Conservation (phyloP, 2,888 invertebrate genomes). For the Chorisops tibialis region DNA sequence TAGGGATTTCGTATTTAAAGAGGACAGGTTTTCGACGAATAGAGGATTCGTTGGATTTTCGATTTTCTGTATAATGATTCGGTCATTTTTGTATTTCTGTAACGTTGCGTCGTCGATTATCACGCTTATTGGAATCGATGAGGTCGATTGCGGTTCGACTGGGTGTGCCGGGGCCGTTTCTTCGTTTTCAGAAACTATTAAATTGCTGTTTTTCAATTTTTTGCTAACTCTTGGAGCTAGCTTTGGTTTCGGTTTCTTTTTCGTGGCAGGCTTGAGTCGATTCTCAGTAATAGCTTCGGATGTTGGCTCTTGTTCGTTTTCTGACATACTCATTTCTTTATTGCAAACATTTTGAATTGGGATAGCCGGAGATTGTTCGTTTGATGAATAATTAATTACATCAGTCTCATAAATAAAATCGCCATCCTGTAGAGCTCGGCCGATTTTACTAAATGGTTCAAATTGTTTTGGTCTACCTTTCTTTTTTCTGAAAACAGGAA, state of each 20-base stretch:
- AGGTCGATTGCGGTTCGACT: not conserved
- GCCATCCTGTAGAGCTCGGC: constrained; percentile 25
- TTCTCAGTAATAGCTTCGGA: no score
- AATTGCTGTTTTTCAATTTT: no score
- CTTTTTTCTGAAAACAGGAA: constrained; percentile 37
- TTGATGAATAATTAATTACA: not conserved
- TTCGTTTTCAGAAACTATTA: no score
- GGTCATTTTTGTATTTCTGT: no score
- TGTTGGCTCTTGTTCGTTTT: no score
- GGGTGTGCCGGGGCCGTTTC: not conserved
- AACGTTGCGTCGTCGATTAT: no score
- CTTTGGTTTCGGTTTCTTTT: not conserved
- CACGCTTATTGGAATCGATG: no score
- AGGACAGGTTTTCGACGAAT: no score
- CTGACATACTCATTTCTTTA: not conserved
- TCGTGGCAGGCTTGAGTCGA: not conserved
- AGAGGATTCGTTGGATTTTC: no score
- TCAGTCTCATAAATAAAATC: constrained; percentile 32
- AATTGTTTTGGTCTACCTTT: constrained; percentile 30
- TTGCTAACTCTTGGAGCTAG: no score
- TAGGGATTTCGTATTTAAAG: no score
- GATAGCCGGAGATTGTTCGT: not conserved
- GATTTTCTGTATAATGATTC: no score
- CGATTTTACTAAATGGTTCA: constrained; percentile 15
- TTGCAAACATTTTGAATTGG: not conserved